Percentiles rank a stretch among this genome's conserved stretches.
Evolutionary conservation across 2,797 vertebrate species (phyloP).

Genomic region (Neosilurus mollespiculum): DNA sequence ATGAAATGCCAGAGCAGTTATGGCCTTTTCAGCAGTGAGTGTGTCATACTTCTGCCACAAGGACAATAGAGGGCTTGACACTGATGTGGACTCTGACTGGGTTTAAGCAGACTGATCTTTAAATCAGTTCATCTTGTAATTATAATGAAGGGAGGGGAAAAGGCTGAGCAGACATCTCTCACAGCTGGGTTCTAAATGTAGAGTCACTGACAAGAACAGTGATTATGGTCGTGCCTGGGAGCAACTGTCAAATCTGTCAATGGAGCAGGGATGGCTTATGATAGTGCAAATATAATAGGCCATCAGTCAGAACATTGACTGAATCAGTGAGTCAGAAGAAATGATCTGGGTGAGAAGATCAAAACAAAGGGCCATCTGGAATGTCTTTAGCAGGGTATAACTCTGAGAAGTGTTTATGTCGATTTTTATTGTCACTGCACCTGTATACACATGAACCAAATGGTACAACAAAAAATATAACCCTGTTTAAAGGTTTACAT

Average conservation of each 20-base stretch:
- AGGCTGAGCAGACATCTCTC: slow-evolving; percentile 37
- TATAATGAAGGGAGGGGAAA: slow-evolving; percentile 55
- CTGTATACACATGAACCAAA: not conserved
- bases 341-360: slow-evolving; percentile 11
- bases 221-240: slow-evolving; percentile 21
- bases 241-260: slow-evolving; percentile 56
- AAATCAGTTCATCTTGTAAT: slow-evolving; percentile 67
- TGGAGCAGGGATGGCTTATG: slow-evolving; percentile 33
- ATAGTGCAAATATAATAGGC: slow-evolving; percentile 30
- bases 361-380: slow-evolving; percentile 17
- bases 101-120: slow-evolving; percentile 70
- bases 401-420: not conserved
- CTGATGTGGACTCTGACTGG: slow-evolving; percentile 57
- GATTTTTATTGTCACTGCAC: not conserved
- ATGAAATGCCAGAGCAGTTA: slow-evolving; percentile 69
- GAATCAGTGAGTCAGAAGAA: slow-evolving; percentile 9
- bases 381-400: slow-evolving; percentile 6
- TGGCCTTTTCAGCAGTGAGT: slow-evolving; percentile 70
- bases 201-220: slow-evolving; percentile 19
- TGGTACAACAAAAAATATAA: not conserved
- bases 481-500: not conserved
- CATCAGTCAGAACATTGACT: slow-evolving; percentile 24
- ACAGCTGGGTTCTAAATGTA: slow-evolving; percentile 21
- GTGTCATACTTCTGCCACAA: slow-evolving; percentile 64
- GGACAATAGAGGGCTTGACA: slow-evolving; percentile 67